phyloP scores from a whole-genome alignment of 2,888 invertebrate species.

The Chrysolina haemoptera region DNA sequence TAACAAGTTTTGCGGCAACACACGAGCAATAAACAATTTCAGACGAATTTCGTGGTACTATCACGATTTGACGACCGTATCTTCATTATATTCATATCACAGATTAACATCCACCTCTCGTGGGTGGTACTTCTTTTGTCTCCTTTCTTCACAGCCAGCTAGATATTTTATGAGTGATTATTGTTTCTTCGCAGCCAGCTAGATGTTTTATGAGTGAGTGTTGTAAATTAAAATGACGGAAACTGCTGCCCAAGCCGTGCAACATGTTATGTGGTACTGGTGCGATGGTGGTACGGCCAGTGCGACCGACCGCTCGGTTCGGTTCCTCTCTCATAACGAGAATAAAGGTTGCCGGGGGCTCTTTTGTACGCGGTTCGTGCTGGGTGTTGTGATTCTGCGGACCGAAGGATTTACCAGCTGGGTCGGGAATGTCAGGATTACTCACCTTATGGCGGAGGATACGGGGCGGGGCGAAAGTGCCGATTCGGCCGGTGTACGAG shows the following conservation, averaged over 20 bases:
- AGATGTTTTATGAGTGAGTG: conserved; percentile 15
- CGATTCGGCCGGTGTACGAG: neutral
- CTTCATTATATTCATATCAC: conserved; percentile 10
- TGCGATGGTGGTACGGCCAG: neutral
- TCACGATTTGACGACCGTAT: neutral
- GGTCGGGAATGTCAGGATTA: conserved; percentile 26
- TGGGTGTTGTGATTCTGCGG: conserved; percentile 40
- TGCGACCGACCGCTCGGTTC: neutral
- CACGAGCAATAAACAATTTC: neutral
- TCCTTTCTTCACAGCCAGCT: neutral
- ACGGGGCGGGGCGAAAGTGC: conserved; percentile 1
- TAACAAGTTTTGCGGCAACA: conserved; percentile 11
- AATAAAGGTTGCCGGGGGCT: conserved; percentile 40
- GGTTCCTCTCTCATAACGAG: conserved; percentile 38
- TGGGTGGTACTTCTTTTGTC: conserved; percentile 9
- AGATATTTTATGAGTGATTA: conserved; percentile 8
- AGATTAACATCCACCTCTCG: conserved; percentile 6
- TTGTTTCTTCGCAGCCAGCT: no score
- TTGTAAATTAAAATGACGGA: conserved; percentile 17
- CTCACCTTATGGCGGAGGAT: conserved; percentile 21
- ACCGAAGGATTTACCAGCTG: conserved; percentile 44
- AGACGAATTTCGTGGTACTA: neutral
- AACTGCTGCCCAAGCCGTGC: conserved; percentile 4
- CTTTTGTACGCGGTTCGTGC: conserved; percentile 31
- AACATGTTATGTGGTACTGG: conserved; percentile 20